Evolutionary conservation across 2,797 vertebrate genomes (phyloP).

Genomic region (Cossypha dichroa): DNA sequence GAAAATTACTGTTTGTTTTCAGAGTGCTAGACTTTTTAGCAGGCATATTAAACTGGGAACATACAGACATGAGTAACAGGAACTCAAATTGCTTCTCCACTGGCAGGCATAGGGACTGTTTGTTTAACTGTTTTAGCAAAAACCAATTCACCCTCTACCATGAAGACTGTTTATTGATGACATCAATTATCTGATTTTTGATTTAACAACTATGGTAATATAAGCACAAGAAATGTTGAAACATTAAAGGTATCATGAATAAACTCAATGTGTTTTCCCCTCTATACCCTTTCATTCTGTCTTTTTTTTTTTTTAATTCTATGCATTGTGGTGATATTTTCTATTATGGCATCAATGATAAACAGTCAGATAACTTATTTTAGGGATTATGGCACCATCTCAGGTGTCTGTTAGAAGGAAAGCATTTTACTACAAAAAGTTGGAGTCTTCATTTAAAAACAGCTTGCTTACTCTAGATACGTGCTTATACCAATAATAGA

Average conservation of each 20-base stretch:
- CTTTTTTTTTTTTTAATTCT: not conserved
- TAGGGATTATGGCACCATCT: not conserved
- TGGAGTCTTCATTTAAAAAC: not conserved
- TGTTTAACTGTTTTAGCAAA: not conserved
- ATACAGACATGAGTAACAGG: not conserved
- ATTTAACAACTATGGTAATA: not conserved
- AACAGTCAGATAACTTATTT: not conserved
- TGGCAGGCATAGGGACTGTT: not conserved
- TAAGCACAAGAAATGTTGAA: not conserved
- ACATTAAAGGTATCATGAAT: not conserved
- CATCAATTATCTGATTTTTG: not conserved
- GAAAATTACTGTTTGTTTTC: not conserved
- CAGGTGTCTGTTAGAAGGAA: not conserved
- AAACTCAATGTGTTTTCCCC: not conserved
- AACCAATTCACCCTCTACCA: not conserved
- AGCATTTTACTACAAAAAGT: not conserved
- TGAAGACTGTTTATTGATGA: not conserved
- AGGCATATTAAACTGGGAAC: not conserved
- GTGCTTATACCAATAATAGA: not conserved
- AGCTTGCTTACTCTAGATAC: not conserved
- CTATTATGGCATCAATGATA: not conserved
- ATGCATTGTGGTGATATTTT: not conserved
- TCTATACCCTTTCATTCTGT: not conserved
- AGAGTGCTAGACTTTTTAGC: not conserved
- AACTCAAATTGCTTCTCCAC: not conserved